Conservation (phyloP, 1,140 invertebrate genomes). For the Acromyrmex heyeri region DNA sequence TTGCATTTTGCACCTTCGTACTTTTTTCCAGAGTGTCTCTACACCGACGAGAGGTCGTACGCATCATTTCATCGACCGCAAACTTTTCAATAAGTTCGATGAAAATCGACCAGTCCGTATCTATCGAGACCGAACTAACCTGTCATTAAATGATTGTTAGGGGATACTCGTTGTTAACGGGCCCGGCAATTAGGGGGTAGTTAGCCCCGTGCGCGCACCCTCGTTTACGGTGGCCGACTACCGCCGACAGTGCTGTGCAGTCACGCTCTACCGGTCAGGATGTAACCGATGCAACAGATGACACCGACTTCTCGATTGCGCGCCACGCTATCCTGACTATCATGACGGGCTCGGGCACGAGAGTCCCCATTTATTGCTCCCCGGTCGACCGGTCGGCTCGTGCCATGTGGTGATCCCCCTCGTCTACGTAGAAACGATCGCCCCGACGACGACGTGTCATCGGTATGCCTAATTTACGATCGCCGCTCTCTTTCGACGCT, state of each 20-base stretch:
- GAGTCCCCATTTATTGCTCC: constrained; percentile 75
- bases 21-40: neutral
- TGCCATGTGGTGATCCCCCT: constrained; percentile 82
- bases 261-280: constrained; percentile 75
- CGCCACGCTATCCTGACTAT: constrained; percentile 71
- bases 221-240: constrained; percentile 73
- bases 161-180: constrained; percentile 44
- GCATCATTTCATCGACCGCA: neutral
- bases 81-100: constrained; percentile 52
- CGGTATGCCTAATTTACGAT: constrained; percentile 80
- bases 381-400: constrained; percentile 69
- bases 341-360: constrained; percentile 61
- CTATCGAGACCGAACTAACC: constrained; percentile 29
- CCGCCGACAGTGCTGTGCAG: constrained; percentile 59
- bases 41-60: neutral
- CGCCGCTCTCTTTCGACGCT: neutral
- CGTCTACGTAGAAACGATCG: constrained; percentile 74
- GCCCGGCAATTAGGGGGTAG: constrained; percentile 78
- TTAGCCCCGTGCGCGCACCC: constrained; percentile 73
- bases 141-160: constrained; percentile 51
- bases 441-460: constrained; percentile 78
- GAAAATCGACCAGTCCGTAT: constrained; percentile 23
- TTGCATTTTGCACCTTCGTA: neutral
- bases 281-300: constrained; percentile 86
- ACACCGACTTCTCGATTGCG: constrained; percentile 80